phyloP scores from a whole-genome alignment of 2,888 invertebrate genomes.

The Pyrocoelia pectoralis region DNA sequence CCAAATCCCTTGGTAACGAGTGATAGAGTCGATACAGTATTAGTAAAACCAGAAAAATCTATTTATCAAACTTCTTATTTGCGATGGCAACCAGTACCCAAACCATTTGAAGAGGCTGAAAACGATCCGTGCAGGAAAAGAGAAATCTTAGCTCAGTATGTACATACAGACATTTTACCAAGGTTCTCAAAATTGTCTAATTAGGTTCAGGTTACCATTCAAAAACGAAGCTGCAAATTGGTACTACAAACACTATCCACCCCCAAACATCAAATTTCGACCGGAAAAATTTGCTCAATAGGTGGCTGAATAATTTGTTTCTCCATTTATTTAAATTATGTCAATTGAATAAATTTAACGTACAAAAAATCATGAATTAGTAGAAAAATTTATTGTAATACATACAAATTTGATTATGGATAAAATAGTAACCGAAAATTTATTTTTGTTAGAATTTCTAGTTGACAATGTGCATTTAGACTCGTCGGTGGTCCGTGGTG shows the following conservation, averaged over 20 bases:
- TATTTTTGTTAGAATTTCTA: conserved; percentile 71
- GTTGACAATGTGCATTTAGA: conserved; percentile 62
- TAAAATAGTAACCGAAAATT: conserved; percentile 63
- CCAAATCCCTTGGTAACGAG: neutral
- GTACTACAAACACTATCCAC: conserved; percentile 66
- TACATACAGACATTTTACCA: conserved; percentile 13
- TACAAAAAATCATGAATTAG: conserved; percentile 27
- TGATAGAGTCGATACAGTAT: too few species aligned
- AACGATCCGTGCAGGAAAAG: conserved; percentile 52
- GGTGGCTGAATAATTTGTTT: neutral
- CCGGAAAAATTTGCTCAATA: conserved; percentile 40
- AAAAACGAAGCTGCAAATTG: conserved; percentile 66
- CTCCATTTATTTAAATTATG: conserved; percentile 22
- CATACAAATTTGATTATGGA: conserved; percentile 49
- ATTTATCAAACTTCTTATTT: conserved; percentile 44
- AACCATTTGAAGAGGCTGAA: conserved; percentile 55
- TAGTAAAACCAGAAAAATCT: conserved; percentile 1
- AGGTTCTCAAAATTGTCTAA: too few species aligned
- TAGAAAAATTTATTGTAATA: conserved; percentile 19
- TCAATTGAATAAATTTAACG: conserved; percentile 23
- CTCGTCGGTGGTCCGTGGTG: conserved; percentile 44
- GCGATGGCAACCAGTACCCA: conserved; percentile 65
- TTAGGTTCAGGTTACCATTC: conserved; percentile 64
- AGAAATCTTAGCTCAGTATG: conserved; percentile 52
- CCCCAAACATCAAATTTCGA: conserved; percentile 54